Base-by-base conservation (phyloP, 2,113 vertebrate species). In the Forbesichthys agassizii region DNA sequence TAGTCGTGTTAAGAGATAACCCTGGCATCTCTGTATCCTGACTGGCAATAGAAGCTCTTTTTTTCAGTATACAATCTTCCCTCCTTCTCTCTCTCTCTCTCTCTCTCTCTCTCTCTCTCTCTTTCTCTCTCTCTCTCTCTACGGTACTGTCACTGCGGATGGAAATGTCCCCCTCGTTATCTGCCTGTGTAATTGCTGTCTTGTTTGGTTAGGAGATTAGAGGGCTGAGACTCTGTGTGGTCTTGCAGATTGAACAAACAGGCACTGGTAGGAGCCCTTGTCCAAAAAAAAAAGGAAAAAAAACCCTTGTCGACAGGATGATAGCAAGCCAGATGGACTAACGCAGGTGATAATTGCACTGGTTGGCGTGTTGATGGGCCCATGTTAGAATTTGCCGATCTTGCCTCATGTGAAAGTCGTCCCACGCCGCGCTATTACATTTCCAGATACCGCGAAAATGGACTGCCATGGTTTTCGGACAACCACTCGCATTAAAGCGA, bases 131-230 rank as follows among this genome's bases (percentile, higher is more conserved):
- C 72, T 75, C 74, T 83, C 79, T 87, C 79, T 81, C 71, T 83
- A 74, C 80, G 80, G 82, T 63, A 80, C 88, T 91, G 90, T 92
- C 91, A 90, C 81, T 68, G 75, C 51, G 61, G 88, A 92, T 92
- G 92, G 89, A 92, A 92, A 90, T 82, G 89, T 92, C 88, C 86
- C 36, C 86, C 85, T 88, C 89, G 92, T 91, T 93, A 91, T 93
- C 91, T 77, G 84, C 82, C 86, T 88, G 90, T 87, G 90, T 93
- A 93, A 93, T 93, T 93, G 91, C 88, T 90, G 91, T 91, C 89
- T 85, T 93, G 92, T 93, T 93, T 93, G 92, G 89, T 89, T 92
- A 92, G 90, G 89, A 92, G 92, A 92, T 93, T 93, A 92, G 87
- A 86, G 88, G 85, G 82, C 86, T 86, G 88, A 90, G 86, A 92